These are phyloP conservation scores for Teleiodes luculella DNA, from an alignment of 2,888 invertebrate species.

Conservation along the genomic window DNA sequence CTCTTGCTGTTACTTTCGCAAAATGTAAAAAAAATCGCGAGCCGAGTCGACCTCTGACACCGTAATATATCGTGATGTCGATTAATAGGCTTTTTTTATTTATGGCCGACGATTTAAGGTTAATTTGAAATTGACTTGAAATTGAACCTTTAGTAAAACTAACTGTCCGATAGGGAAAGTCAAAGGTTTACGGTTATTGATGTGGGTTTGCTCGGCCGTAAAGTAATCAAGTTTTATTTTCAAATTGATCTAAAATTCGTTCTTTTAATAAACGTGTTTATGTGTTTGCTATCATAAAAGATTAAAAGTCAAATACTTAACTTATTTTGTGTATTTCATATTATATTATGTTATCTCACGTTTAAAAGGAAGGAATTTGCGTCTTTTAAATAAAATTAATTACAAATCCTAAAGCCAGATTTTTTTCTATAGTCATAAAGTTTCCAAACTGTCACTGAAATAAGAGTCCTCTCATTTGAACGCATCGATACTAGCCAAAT, in stretches of 20 bases:
- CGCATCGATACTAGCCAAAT: background rate
- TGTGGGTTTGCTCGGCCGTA: background rate
- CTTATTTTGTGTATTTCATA: too few species aligned
- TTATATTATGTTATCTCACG: too few species aligned
- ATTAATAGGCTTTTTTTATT: background rate
- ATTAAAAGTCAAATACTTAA: too few species aligned
- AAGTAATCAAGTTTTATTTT: background rate
- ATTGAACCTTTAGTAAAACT: background rate
- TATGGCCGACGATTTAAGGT: background rate
- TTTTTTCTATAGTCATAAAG: too few species aligned
- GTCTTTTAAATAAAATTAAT: too few species aligned
- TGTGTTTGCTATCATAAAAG: too few species aligned
- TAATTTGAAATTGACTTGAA: background rate
- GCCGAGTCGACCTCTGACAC: slow-evolving; percentile 1
- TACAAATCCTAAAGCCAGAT: too few species aligned
- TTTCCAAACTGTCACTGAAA: too few species aligned
- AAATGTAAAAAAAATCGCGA: slow-evolving; percentile 4
- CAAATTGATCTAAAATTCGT: too few species aligned
- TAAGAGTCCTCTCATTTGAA: background rate
- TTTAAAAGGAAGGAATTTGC: too few species aligned
- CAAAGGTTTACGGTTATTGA: background rate
- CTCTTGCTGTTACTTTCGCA: slow-evolving; percentile 3
- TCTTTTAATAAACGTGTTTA: too few species aligned
- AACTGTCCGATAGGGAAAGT: background rate
- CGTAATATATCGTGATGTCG: slow-evolving; percentile 1